A percentile compares a stretch with the other conserved stretches of the same genome.
Conservation (phyloP, 1,140 invertebrate species). For the Listronotus bonariensis region DNA sequence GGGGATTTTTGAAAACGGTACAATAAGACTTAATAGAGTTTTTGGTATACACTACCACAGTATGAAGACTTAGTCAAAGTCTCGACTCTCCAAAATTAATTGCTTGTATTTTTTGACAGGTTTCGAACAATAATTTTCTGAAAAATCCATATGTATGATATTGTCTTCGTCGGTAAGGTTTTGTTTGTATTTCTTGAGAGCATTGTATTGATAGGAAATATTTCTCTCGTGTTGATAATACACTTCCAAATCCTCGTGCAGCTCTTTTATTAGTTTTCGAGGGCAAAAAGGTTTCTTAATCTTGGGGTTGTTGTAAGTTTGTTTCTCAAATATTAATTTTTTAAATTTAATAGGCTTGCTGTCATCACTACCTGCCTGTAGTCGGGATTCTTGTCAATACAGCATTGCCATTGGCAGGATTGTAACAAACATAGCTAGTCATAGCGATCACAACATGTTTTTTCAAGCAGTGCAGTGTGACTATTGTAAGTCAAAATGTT, state of each 20-base stretch:
- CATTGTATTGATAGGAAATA: constrained; percentile 12
- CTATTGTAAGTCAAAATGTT: constrained; percentile 8
- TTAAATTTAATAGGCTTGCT: no score
- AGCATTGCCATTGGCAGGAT: constrained; percentile 2
- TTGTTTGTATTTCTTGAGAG: no score
- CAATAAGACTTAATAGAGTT: constrained; percentile 40
- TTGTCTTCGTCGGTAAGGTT: not conserved
- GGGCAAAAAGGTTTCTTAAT: not conserved
- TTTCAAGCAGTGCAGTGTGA: constrained; percentile 9
- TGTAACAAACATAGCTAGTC: constrained; percentile 11
- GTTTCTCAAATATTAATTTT: no score
- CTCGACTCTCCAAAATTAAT: constrained; percentile 33
- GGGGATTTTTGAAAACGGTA: constrained; percentile 40
- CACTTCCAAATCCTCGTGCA: not conserved
- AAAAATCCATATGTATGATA: constrained; percentile 3
- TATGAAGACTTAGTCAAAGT: constrained; percentile 48
- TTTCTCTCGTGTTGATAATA: constrained; percentile 6
- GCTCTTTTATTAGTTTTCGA: not conserved
- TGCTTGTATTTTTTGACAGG: no score
- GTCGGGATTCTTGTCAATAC: constrained; percentile 15
- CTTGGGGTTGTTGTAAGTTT: no score
- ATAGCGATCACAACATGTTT: constrained; percentile 10
- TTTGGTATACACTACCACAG: constrained; percentile 47
- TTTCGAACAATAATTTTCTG: constrained; percentile 4
- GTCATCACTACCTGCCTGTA: not conserved